phyloP scores from a whole-genome alignment of 1,140 invertebrate genomes.

The Plutomurus gul region DNA sequence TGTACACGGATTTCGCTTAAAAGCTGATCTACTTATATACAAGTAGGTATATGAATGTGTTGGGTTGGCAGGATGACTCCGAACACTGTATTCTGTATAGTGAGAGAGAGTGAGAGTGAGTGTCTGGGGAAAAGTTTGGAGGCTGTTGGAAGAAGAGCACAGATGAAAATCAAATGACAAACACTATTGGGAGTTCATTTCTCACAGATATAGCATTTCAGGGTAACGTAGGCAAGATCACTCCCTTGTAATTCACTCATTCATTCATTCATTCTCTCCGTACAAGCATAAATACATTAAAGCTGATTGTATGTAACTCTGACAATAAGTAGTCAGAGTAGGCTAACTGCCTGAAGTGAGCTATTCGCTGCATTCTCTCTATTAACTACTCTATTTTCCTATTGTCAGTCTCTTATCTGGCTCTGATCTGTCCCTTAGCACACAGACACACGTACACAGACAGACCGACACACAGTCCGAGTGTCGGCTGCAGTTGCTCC shows the following conservation, averaged over 20 bases:
- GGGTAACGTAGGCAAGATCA: neutral
- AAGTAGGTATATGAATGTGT: too few relatives aligned
- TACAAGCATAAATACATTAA: neutral
- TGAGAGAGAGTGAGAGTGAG: neutral
- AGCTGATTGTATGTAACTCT: neutral
- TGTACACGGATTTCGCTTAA: too few relatives aligned
- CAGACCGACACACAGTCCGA: too few relatives aligned
- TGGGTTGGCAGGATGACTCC: too few relatives aligned
- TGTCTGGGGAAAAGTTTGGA: constrained; percentile 35
- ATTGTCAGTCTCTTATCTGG: neutral
- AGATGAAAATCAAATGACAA: constrained; percentile 55
- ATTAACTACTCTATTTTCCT: neutral
- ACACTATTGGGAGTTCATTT: constrained; percentile 55
- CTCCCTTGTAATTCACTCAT: constrained; percentile 31
- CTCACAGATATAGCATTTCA: constrained; percentile 54
- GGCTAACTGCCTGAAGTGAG: neutral
- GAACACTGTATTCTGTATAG: too few relatives aligned
- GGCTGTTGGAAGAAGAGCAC: constrained; percentile 19
- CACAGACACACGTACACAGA: neutral
- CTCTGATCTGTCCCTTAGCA: neutral
- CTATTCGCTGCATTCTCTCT: too few relatives aligned
- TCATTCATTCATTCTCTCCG: constrained; percentile 11
- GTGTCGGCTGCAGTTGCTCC: too few relatives aligned
- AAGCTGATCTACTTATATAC: too few relatives aligned
- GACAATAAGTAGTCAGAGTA: neutral